Evolutionary conservation across 1,140 invertebrate species (phyloP).

Genomic region (Temnothorax longispinosus): DNA sequence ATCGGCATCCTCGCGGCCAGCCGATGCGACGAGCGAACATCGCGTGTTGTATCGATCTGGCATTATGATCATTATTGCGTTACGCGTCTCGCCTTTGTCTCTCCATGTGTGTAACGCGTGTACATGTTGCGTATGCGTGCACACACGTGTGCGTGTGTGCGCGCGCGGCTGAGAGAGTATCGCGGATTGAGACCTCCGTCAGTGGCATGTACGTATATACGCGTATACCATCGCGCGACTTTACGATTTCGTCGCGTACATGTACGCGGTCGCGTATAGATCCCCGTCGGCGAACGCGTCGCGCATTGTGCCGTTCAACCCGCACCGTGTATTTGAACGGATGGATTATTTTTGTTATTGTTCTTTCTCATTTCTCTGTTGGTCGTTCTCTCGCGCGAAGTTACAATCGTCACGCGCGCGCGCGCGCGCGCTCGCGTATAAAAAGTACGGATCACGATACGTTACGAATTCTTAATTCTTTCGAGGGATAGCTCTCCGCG

Average conservation of each 20-base stretch:
- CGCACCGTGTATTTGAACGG: background rate
- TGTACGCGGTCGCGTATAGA: background rate
- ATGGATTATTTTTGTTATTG: background rate
- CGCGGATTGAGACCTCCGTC: conserved; percentile 41
- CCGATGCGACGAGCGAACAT: conserved; percentile 75
- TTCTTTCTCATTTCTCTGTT: background rate
- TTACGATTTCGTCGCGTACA: conserved; percentile 35
- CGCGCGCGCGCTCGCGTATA: background rate
- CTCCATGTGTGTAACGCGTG: background rate
- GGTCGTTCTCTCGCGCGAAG: too few relatives aligned
- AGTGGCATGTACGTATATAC: background rate
- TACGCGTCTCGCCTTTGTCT: conserved; percentile 67
- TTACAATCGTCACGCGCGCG: too few relatives aligned
- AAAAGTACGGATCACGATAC: background rate
- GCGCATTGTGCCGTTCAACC: conserved; percentile 40
- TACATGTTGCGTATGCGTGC: background rate
- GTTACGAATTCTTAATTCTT: conserved; percentile 36
- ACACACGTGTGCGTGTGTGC: too few relatives aligned
- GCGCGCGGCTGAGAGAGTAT: background rate
- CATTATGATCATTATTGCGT: conserved; percentile 83
- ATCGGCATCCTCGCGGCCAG: conserved; percentile 35
- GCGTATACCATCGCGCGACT: conserved; percentile 12
- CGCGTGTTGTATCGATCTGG: conserved; percentile 80
- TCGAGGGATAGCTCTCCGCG: conserved; percentile 3
- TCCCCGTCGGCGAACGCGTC: conserved; percentile 28